Conservation (phyloP, 64 coral and sea anemone species). For the Catalaphyllia jardinei region DNA sequence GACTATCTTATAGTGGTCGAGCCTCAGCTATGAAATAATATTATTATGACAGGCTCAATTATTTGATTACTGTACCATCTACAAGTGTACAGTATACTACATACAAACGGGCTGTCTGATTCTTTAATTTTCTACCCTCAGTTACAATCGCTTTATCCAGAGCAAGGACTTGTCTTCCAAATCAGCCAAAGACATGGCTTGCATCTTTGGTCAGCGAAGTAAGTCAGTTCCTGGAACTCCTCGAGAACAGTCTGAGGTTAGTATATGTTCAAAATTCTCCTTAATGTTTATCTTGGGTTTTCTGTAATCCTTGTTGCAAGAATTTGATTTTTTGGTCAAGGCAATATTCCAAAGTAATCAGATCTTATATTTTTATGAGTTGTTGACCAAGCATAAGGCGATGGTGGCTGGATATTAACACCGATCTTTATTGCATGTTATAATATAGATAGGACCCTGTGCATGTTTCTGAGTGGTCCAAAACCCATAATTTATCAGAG, state of each 20-base stretch:
- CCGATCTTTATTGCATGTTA: too few species aligned
- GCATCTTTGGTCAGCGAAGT: conserved; percentile 65
- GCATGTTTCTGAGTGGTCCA: too few species aligned
- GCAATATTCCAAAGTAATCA: too few species aligned
- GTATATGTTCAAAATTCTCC: background rate
- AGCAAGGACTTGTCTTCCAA: conserved; percentile 65
- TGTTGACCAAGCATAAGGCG: too few species aligned
- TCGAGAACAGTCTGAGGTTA: conserved; percentile 55
- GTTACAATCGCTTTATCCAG: conserved; percentile 59
- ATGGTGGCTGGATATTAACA: too few species aligned
- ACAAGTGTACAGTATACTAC: background rate
- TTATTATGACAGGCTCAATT: too few species aligned
- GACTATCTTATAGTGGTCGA: too few species aligned
- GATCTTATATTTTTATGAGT: too few species aligned
- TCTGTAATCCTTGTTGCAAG: background rate
- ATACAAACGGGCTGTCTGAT: background rate
- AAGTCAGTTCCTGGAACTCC: conserved; percentile 69
- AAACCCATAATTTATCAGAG: too few species aligned
- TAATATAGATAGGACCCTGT: too few species aligned
- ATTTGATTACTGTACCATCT: too few species aligned
- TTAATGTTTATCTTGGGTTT: background rate
- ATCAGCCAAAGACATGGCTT: conserved; percentile 68
- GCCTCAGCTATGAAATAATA: too few species aligned
- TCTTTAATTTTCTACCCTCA: background rate
- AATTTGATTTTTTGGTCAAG: background rate